Evolutionary conservation across 2,113 vertebrate genomes (phyloP), one percentile per base, ranked within the genome.

Genomic region (Alexandromys fortis): DNA sequence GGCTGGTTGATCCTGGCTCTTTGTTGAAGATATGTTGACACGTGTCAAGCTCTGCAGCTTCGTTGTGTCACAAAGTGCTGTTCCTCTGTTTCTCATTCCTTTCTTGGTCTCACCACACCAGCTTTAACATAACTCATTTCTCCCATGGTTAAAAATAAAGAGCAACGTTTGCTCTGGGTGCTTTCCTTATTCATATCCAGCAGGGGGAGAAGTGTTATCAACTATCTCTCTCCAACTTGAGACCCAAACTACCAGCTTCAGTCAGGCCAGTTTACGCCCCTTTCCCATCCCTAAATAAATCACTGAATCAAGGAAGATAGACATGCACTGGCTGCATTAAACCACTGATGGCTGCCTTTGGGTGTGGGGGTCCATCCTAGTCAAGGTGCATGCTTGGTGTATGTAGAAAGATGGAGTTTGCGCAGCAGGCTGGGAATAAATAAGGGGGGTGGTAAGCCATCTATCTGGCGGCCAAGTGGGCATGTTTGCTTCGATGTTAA

Each of bases 191-290:
- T 61, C 67, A 26, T 52, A 63, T 89, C 83, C 42, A 94, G 95
- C 85, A 92, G 70, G 78, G 90, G 90, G 68, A 86, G 42, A 82
- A 38, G 72, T 95, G 90, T 93, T 61, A 63, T 49, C 65, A 81
- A 49, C 49, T 45, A 85, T 88, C 4, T 1, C 88, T 13, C 45
- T 92, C 42, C 30, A 63, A 16, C n/a, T 85, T 76, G 58, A 30
- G 87, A 70, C 26, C 45, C 61, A 90, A 95, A 9, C 47, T 30
- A 91, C 16, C 85, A 86, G 30, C 63, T 88, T 91, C 38, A 79
- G 28, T 68, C n/a, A 91, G 70, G 45, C 3, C 61, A 82, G 0
- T 45, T 38, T 61, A 52, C 22, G 42, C 87, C 28, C 65, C 33
- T 67, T 73, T 33, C 55, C 73, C 42, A 87, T 92, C 45, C 47